Evolutionary conservation across 2,113 vertebrate genomes (phyloP), one percentile per base, ranked within the genome.

Genomic region (Diphyllodes magnificus): DNA sequence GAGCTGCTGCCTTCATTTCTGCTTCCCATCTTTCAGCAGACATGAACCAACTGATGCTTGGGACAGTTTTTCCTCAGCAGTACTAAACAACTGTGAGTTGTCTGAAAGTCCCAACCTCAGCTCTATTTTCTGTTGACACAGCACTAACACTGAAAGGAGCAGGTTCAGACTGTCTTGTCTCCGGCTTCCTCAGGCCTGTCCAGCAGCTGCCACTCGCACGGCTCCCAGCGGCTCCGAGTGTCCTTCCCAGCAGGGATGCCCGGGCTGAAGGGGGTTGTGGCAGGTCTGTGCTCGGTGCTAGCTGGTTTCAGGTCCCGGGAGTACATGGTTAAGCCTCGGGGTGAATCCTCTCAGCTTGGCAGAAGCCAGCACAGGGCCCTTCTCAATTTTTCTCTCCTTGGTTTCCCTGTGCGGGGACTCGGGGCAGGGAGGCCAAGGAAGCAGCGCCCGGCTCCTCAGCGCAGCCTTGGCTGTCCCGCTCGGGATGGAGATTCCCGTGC

Each of bases 341-440:
- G 23, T 30, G 63, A 57, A 19, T 53, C 37, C 42, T 31, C n/a
- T 37, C 57, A 28, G 59, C 45, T n/a, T 0, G 5, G 25, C 81
- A 47, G 60, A 39, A 54, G 25, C 11, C 87, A 66, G 60, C 33
- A 8, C 33, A 33, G 25, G 13, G 19, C 35, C 49, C 7, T 25
- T 21, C 40, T 21, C 2, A 0, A 0, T 21, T 45, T 23, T 11
- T 3, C 2, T 13, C 1, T 2, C 15, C 10, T 33, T 5, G 35
- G 3, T 27, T 13, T 31, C 17, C 47, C 10, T 10, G 73, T 0
- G 0, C 0, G 11, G 68, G 35, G 19, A 6, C 25, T 33, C 1
- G 3, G 0, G 1, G 39, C 53, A 25, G 64, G 15, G 25, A 9
- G 66, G 60, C 33, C 51, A 2, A 4, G 0, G 3, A 8, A 45